phyloP scores from a whole-genome alignment of 2,888 invertebrate species.

The Hydrotaea diabolus region DNA sequence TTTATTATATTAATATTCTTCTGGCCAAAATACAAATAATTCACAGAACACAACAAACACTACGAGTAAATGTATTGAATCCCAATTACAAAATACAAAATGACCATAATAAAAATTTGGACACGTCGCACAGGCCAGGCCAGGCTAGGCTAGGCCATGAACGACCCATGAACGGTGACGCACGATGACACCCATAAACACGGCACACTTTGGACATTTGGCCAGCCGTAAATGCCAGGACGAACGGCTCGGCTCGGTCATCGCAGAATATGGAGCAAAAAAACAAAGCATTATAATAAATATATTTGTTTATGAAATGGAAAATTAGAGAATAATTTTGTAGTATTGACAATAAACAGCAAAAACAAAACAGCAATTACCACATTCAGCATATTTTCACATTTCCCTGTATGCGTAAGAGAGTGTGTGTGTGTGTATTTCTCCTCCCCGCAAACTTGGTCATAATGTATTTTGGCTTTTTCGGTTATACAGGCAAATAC shows the following conservation, averaged over 20 bases:
- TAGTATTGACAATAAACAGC: conserved; percentile 63
- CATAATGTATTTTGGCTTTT: neutral
- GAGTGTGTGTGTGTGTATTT: neutral
- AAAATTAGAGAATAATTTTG: conserved; percentile 65
- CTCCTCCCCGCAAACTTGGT: neutral
- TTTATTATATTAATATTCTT: conserved; percentile 55
- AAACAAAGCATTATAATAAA: conserved; percentile 54
- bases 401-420: conserved; percentile 33
- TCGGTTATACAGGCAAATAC: no score
- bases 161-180: neutral
- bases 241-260: conserved; percentile 16
- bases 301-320: conserved; percentile 67
- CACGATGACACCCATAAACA: conserved; percentile 7
- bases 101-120: conserved; percentile 61
- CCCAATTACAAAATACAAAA: conserved; percentile 58
- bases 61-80: conserved; percentile 54
- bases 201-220: neutral
- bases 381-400: conserved; percentile 69
- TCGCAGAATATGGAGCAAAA: conserved; percentile 18
- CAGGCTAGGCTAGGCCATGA: no score
- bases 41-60: conserved; percentile 41
- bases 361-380: conserved; percentile 66
- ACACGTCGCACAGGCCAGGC: conserved; percentile 48
- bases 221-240: conserved; percentile 19
- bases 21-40: conserved; percentile 48